Evolutionary conservation across 2,888 invertebrate species (phyloP).

Genomic region (Hedychridium roseum): DNA sequence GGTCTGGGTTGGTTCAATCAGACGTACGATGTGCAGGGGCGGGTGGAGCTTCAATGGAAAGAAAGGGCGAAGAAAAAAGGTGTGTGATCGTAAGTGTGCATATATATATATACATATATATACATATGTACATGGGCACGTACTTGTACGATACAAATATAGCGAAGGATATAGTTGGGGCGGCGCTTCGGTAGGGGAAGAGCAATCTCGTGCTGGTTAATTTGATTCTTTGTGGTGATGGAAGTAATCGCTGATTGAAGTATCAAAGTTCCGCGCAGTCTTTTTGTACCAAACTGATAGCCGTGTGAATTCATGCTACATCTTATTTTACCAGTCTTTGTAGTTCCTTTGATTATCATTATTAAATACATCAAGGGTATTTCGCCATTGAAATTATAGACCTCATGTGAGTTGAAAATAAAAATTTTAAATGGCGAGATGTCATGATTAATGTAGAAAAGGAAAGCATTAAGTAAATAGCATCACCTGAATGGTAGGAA

Average conservation of each 20-base stretch:
- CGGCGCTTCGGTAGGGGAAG: slow-evolving; percentile 23
- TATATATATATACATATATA: slow-evolving; percentile 1
- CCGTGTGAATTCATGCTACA: too few species aligned
- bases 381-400: too few species aligned
- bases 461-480: too few species aligned
- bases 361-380: too few species aligned
- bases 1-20: slow-evolving; percentile 47
- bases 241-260: slow-evolving; percentile 55
- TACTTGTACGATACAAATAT: background rate
- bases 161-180: too few species aligned
- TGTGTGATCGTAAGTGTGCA: slow-evolving; percentile 17
- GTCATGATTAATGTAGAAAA: too few species aligned
- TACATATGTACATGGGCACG: background rate
- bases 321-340: too few species aligned
- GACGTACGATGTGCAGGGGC: slow-evolving; percentile 46
- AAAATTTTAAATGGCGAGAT: too few species aligned
- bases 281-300: too few species aligned
- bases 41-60: slow-evolving; percentile 45
- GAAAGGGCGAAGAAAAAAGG: slow-evolving; percentile 33
- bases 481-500: too few species aligned
- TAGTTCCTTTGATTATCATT: too few species aligned
- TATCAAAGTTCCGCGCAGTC: slow-evolving; percentile 51
- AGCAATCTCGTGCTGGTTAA: slow-evolving; percentile 50
- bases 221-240: slow-evolving; percentile 56
- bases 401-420: too few species aligned